Conservation (phyloP, 2,888 invertebrate genomes). For the Leucania comma region DNA sequence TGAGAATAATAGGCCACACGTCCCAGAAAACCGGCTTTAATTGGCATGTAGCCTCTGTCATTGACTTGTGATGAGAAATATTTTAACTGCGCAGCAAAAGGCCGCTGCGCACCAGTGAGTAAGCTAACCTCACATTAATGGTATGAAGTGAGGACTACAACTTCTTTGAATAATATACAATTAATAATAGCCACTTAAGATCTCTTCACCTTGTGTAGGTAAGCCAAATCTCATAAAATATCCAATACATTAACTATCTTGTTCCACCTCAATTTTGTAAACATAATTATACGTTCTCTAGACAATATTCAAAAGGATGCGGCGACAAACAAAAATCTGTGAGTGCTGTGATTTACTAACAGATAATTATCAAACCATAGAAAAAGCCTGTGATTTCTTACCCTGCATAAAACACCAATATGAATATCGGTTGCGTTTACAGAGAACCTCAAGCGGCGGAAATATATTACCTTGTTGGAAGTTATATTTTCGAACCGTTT, state of each 20-base stretch:
- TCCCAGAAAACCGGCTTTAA: background rate
- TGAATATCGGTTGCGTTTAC: too few species aligned
- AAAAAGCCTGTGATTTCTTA: background rate
- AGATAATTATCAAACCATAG: background rate
- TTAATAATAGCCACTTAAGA: background rate
- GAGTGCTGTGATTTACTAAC: too few species aligned
- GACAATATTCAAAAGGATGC: background rate
- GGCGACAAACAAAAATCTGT: background rate
- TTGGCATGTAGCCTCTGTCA: background rate
- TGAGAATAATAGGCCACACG: background rate
- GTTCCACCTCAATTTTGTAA: background rate
- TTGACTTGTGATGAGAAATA: background rate
- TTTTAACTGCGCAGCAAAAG: background rate
- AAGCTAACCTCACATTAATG: background rate
- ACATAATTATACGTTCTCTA: too few species aligned
- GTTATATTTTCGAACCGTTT: too few species aligned
- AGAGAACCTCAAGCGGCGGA: too few species aligned
- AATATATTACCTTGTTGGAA: too few species aligned
- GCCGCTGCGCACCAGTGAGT: background rate
- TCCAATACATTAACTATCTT: too few species aligned
- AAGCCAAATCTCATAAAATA: too few species aligned
- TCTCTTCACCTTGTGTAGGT: background rate
- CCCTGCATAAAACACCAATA: background rate
- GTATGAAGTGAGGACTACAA: background rate
- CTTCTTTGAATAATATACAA: conserved; percentile 2